These are phyloP conservation scores for Moxostoma hubbsi DNA, from an alignment of 2,797 vertebrate species.

Conservation along the genomic window DNA sequence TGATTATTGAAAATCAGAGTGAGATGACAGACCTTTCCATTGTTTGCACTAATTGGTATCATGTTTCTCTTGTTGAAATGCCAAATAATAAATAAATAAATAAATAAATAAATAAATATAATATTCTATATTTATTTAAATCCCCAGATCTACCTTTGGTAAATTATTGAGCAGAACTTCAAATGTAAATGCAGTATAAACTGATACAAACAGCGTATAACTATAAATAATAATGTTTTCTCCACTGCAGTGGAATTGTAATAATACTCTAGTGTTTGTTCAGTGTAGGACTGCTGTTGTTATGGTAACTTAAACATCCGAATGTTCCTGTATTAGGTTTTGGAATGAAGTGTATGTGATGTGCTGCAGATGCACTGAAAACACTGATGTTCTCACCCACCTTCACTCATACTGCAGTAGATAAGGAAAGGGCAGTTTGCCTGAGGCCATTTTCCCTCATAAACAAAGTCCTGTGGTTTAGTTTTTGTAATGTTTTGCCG, in stretches of 20 bases:
- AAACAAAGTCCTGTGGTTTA: not conserved
- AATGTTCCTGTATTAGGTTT: not conserved
- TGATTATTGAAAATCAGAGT: no score
- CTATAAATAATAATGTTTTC: not conserved
- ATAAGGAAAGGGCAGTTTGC: not conserved
- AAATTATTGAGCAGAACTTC: not conserved
- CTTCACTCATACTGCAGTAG: not conserved
- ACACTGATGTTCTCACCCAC: not conserved
- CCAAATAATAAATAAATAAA: no score
- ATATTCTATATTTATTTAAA: not conserved
- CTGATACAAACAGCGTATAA: not conserved
- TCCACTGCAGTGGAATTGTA: not conserved
- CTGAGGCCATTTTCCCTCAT: not conserved
- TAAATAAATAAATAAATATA: no score
- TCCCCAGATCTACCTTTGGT: not conserved
- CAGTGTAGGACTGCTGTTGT: not conserved
- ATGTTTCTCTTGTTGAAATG: no score
- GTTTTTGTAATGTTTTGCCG: not conserved
- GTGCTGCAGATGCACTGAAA: slow-evolving; percentile 10
- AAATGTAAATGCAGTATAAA: not conserved
- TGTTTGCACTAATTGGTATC: no score
- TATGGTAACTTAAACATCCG: not conserved
- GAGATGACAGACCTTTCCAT: no score
- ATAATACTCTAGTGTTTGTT: not conserved
- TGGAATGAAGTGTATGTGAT: slow-evolving; percentile 8